phyloP scores from a whole-genome alignment of 2,888 invertebrate genomes.

The Tyria jacobaeae region DNA sequence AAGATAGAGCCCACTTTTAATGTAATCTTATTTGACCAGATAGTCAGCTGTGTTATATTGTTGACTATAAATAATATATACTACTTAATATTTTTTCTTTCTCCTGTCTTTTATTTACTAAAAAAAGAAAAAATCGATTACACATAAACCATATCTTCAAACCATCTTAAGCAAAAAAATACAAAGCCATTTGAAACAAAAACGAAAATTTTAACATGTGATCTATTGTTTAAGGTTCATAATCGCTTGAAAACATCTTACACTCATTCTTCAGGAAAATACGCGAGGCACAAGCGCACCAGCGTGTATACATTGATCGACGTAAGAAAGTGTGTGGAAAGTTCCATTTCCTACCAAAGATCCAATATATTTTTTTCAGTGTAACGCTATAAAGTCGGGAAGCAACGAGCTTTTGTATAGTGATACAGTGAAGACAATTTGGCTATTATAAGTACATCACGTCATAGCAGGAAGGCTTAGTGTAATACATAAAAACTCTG shows the following conservation, averaged over 20 bases:
- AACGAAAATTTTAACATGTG: slow-evolving; percentile 24
- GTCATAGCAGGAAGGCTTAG: background rate
- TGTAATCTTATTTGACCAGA: too few relatives aligned
- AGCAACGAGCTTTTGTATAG: background rate
- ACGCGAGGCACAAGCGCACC: slow-evolving; percentile 25
- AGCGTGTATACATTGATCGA: slow-evolving; percentile 40
- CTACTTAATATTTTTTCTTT: too few relatives aligned
- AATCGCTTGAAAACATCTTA: slow-evolving; percentile 32
- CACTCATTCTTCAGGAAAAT: slow-evolving; percentile 25
- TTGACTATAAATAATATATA: too few relatives aligned
- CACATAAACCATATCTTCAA: background rate
- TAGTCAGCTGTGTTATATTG: too few relatives aligned
- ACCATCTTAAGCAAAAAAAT: background rate
- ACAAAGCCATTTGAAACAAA: background rate
- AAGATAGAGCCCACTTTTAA: too few relatives aligned
- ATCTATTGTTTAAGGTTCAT: slow-evolving; percentile 20
- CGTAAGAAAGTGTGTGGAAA: slow-evolving; percentile 26
- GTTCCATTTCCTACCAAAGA: slow-evolving; percentile 13
- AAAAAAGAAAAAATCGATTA: too few relatives aligned
- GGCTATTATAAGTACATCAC: too few relatives aligned
- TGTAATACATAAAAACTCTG: background rate
- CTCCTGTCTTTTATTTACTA: too few relatives aligned
- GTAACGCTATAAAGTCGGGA: background rate
- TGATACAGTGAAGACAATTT: too few relatives aligned
- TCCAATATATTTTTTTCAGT: slow-evolving; percentile 12